A percentile compares a stretch with the other conserved stretches of the same genome.
phyloP scores from a whole-genome alignment of 2,888 invertebrate species.

The Pyrrhia umbra region DNA sequence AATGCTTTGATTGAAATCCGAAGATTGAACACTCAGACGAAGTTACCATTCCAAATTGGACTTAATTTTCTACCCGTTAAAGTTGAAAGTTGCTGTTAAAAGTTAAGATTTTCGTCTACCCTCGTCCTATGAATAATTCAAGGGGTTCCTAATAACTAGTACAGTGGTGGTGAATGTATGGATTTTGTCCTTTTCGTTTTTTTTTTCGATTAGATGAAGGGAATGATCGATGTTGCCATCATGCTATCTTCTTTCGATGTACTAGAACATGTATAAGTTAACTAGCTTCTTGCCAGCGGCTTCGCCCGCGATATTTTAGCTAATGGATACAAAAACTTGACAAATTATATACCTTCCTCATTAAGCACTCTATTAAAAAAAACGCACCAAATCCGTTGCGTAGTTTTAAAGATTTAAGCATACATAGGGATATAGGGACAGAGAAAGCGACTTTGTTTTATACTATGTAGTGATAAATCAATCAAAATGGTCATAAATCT shows the following conservation, averaged over 20 bases:
- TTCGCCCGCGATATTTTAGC: background rate
- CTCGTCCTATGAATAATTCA: constrained; percentile 88
- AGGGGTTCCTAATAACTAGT: constrained; percentile 85
- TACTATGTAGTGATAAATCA: too few relatives aligned
- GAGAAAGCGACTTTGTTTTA: too few relatives aligned
- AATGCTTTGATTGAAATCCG: constrained; percentile 76
- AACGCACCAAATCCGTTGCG: too few relatives aligned
- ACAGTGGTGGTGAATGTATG: constrained; percentile 55
- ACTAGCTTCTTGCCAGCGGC: background rate
- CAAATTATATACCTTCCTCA: too few relatives aligned
- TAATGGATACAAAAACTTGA: too few relatives aligned
- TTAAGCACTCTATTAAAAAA: too few relatives aligned
- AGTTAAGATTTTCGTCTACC: constrained; percentile 82
- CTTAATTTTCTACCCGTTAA: constrained; percentile 68
- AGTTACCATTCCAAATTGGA: constrained; percentile 64
- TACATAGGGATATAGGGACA: too few relatives aligned
- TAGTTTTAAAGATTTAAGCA: too few relatives aligned
- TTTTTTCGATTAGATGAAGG: constrained; percentile 55
- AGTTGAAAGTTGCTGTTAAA: constrained; percentile 74
- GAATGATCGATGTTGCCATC: constrained; percentile 54
- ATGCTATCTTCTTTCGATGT: constrained; percentile 28
- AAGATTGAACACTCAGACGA: constrained; percentile 60
- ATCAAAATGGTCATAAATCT: too few relatives aligned
- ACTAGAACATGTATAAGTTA: constrained; percentile 12
- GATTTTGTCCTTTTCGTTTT: constrained; percentile 56